Evolutionary conservation across 2,888 invertebrate genomes (phyloP).

Genomic region (Phyto melanocephala): DNA sequence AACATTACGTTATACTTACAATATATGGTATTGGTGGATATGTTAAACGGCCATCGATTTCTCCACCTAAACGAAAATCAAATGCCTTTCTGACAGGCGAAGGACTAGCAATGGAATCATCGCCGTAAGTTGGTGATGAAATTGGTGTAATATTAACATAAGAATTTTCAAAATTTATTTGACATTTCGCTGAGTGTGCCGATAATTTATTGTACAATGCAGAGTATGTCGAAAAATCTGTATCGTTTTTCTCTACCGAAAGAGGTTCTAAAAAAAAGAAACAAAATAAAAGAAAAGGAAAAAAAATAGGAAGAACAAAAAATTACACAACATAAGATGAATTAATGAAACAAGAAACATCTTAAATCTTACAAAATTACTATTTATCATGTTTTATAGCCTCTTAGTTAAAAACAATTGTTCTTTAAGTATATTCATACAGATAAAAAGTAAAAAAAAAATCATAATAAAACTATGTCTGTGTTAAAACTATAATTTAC

Average conservation of each 20-base stretch:
- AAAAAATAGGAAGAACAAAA: background rate
- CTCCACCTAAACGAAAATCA: slow-evolving; percentile 58
- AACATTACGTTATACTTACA: slow-evolving; percentile 50
- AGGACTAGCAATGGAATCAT: slow-evolving; percentile 56
- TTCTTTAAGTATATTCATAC: background rate
- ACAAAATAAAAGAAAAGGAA: background rate
- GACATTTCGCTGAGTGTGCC: slow-evolving; percentile 13
- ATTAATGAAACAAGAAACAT: background rate
- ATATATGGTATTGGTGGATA: slow-evolving; percentile 57
- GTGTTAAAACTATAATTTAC: slow-evolving; percentile 23
- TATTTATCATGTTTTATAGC: slow-evolving; percentile 40
- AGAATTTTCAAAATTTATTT: slow-evolving; percentile 45
- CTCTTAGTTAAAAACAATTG: slow-evolving; percentile 31
- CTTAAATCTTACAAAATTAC: background rate
- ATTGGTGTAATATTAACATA: slow-evolving; percentile 52
- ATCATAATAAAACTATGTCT: background rate
- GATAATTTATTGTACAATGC: slow-evolving; percentile 45
- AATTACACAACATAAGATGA: background rate
- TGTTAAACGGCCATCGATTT: slow-evolving; percentile 63
- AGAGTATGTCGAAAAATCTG: slow-evolving; percentile 23
- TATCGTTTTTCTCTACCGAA: background rate
- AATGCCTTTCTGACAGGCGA: slow-evolving; percentile 44
- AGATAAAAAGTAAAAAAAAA: background rate
- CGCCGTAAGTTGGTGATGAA: slow-evolving; percentile 50
- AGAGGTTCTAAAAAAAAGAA: background rate